A percentile compares a stretch with the other conserved stretches of the same genome.
These are phyloP conservation scores for Manis pentadactyla DNA, from an alignment of 2,797 vertebrate genomes.

Conservation along the genomic window DNA sequence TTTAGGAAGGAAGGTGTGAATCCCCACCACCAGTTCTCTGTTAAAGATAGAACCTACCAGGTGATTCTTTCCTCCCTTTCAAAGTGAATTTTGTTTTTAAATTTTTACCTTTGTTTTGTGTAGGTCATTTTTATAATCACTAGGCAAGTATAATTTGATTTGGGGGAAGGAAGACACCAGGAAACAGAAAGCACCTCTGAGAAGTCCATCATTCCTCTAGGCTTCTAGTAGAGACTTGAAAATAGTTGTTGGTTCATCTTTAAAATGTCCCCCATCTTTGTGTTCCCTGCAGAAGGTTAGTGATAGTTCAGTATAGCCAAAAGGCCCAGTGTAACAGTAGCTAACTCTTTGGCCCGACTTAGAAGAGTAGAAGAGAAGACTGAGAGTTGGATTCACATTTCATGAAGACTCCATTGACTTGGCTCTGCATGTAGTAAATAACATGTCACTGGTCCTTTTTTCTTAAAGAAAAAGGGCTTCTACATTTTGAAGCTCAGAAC, in stretches of 20 bases:
- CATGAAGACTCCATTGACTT: not conserved
- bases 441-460: not conserved
- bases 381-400: slow-evolving; percentile 35
- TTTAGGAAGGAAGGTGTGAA: not conserved
- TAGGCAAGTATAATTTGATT: slow-evolving; percentile 30
- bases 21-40: not conserved
- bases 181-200: slow-evolving; percentile 22
- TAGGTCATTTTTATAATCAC: slow-evolving; percentile 1
- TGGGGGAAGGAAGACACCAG: slow-evolving; percentile 12
- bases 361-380: not conserved
- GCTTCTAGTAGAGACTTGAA: slow-evolving; percentile 21
- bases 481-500: slow-evolving; percentile 13
- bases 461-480: slow-evolving; percentile 26
- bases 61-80: slow-evolving; percentile 59
- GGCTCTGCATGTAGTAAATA: slow-evolving; percentile 13
- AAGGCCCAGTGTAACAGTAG: not conserved
- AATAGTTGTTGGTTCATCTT: slow-evolving; percentile 44
- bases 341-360: not conserved
- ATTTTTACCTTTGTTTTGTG: slow-evolving; percentile 44
- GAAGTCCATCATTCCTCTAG: not conserved
- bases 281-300: not conserved
- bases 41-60: not conserved
- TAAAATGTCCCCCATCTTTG: not conserved
- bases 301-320: not conserved
- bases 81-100: slow-evolving; percentile 64